Evolutionary conservation across 2,113 vertebrate species (phyloP).

Genomic region (Nanorana parkeri): DNA sequence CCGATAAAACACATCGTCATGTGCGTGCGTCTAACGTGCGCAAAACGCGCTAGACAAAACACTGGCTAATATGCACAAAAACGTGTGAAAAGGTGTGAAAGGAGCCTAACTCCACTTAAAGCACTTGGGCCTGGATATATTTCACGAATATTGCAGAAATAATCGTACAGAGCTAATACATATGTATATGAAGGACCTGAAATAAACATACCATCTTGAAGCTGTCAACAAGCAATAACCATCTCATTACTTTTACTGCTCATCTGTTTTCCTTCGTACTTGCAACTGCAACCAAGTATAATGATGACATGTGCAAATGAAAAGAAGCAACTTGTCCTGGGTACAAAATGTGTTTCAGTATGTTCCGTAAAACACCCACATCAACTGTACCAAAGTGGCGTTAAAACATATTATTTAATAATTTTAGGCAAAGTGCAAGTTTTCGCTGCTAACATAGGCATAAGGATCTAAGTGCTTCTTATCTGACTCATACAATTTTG

Average conservation of each 20-base stretch:
- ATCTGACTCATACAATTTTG: not conserved
- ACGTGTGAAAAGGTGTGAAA: too few species aligned
- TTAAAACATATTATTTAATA: not conserved
- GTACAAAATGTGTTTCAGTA: constrained; percentile 1
- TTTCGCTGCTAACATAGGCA: not conserved
- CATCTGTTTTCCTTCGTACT: not conserved
- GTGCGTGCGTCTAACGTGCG: too few species aligned
- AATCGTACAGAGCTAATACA: too few species aligned
- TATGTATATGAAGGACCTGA: too few species aligned
- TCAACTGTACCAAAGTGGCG: constrained; percentile 3
- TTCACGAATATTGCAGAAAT: too few species aligned
- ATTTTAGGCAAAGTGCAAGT: not conserved
- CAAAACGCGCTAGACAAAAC: too few species aligned
- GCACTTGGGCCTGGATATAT: too few species aligned
- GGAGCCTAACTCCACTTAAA: too few species aligned
- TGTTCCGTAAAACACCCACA: constrained; percentile 23
- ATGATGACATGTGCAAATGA: not conserved
- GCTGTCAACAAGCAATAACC: too few species aligned
- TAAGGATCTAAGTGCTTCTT: not conserved
- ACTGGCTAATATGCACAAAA: too few species aligned
- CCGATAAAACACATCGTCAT: too few species aligned
- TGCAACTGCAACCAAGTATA: not conserved
- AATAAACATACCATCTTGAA: too few species aligned
- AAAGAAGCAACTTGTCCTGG: not conserved
- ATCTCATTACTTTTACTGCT: not conserved